Conservation (phyloP, 2,113 vertebrate genomes). For the Vimba vimba region DNA sequence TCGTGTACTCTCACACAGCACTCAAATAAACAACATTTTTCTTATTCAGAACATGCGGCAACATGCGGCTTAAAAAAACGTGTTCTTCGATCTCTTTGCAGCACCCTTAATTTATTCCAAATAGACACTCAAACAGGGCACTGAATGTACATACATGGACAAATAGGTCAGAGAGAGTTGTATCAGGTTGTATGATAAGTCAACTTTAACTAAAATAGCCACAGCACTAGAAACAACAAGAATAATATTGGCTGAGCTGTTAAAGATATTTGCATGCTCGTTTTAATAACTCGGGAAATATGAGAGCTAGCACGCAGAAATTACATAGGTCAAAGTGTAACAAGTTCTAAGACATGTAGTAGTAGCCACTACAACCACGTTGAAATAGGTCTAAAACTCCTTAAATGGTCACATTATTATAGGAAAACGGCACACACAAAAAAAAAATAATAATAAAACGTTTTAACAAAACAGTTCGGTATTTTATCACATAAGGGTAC, state of each 20-base stretch:
- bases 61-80: background rate
- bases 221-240: background rate
- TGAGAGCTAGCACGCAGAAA: background rate
- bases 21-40: background rate
- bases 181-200: background rate
- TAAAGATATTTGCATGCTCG: background rate
- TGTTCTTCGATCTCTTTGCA: background rate
- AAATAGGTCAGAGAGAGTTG: background rate
- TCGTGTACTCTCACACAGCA: background rate
- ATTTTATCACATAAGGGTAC: background rate
- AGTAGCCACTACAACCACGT: background rate
- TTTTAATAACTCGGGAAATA: background rate
- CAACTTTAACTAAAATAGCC: constrained; percentile 30
- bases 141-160: background rate
- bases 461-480: background rate
- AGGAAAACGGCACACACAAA: too few relatives aligned
- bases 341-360: background rate
- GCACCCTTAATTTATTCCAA: background rate
- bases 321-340: background rate
- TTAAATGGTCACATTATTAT: background rate
- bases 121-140: background rate
- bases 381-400: background rate
- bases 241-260: background rate
- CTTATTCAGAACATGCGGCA: background rate
- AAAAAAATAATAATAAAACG: background rate